Base-by-base conservation (phyloP, 1,140 invertebrate genomes). In the Drosophila quadrilineata region DNA sequence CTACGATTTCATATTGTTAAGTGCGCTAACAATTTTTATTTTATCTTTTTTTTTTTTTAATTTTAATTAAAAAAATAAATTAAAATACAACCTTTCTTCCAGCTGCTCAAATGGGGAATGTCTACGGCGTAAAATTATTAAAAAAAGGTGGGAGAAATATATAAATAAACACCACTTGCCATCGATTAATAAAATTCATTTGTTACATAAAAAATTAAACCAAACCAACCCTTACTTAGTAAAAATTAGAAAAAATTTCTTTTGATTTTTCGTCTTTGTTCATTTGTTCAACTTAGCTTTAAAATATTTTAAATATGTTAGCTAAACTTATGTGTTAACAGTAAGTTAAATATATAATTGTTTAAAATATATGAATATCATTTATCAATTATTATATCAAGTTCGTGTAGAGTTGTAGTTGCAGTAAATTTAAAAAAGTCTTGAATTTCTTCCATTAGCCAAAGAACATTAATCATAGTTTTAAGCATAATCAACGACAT, bases 281-380 rank as follows among this genome's bases (percentile, higher is more conserved):
- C 50, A 33, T 56, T 59, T 49, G 41, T 36, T 64, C 26, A 72
- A 62, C 53, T 64, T 67, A 74, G 36, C 29, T 74, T 64, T 73
- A 79, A n/a, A n/a, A n/a, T n/a, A n/a, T n/a, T n/a, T n/a, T 46
- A 33, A 57, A 60, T 73, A 79, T 74, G 29, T 66, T n/a, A n/a
- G n/a, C 75, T 70, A 70, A 77, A 62, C 40, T 77, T 60, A 50
- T 46, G 31, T 46, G n/a, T 31, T 66, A 52, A 54, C 26, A 53
- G 45, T 75, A 52, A 69, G 72, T 56, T 75, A 71, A 58, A 45
- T 24, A 45, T 45, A 67, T 62, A 60, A n/a, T n/a, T n/a, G n/a
- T n/a, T n/a, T n/a, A n/a, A n/a, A n/a, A 40, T 56, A 49, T 69
- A 58, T 52, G 43, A 54, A 71, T 52, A 66, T 72, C 45, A 75